Evolutionary conservation across 1,140 invertebrate genomes (phyloP), one percentile per base, ranked within the genome.

Genomic region (Atta colombica): DNA sequence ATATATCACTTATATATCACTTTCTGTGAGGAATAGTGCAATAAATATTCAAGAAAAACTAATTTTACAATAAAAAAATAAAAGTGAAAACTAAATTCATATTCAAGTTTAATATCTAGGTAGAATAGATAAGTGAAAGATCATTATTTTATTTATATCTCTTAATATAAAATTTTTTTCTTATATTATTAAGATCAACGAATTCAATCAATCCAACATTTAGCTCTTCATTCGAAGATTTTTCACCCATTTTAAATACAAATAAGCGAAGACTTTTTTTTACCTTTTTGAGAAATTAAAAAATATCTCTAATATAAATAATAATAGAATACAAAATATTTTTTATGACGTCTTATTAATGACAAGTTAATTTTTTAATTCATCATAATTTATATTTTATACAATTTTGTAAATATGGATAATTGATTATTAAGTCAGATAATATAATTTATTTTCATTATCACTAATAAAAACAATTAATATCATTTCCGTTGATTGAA

Each of bases 221-320:
- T 77, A 61, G 25, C 16, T 58, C 61, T 55, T 28, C 35, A 60
- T 66, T 75, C 28, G 10, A 18, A 51, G 63, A 55, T 86, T 75
- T 74, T 87, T 4, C 65, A 63, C 35, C 31, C 60, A 85, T 45
- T 25, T 51, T 21, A 14, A 61, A 28, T 61, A 2, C 25, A 63
- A 39, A 77, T 75, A 75, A 90, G 85, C 58, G 58, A 90, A 61
- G 53, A 61, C 49, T 88, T 28, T 55, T n/a, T 28, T 35, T 16
- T 2, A 16, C 31, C 75, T 51, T 85, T 69, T 81, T 75, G 25
- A 60, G 71, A 66, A 51, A 77, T 21, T 31, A 21, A 88, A 87
- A 86, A 71, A 71, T 51, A 74, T 63, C 53, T 28, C 49, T 39
- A 39, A 39, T 39, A 39, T 7, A 39, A 39, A 39, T 39, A 39